Evolutionary conservation across 2,888 invertebrate species (phyloP).

Genomic region (Acanthoscelides obtectus): DNA sequence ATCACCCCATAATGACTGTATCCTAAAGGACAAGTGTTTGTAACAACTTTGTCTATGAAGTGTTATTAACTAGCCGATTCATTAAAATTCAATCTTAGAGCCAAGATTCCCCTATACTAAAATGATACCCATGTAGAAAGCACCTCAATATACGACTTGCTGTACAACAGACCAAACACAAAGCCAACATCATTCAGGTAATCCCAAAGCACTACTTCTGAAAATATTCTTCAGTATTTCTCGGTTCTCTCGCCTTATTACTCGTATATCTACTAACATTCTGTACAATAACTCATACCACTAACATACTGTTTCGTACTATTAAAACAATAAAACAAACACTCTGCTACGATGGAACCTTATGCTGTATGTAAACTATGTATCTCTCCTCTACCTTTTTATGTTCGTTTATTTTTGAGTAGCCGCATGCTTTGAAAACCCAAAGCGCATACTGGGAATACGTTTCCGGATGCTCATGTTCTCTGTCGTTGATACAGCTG

Average conservation of each 20-base stretch:
- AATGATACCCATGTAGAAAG: no score
- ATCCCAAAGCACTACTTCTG: not conserved
- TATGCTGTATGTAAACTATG: constrained; percentile 7
- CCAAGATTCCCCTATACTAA: no score
- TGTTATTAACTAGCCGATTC: no score
- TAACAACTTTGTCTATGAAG: no score
- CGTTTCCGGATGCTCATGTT: constrained; percentile 17
- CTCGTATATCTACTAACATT: constrained; percentile 28
- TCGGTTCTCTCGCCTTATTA: not conserved
- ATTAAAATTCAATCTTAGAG: no score
- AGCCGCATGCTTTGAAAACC: constrained; percentile 10
- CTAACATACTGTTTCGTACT: not conserved
- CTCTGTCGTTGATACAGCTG: constrained; percentile 2
- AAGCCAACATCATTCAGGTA: no score
- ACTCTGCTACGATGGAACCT: not conserved
- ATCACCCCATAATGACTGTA: no score
- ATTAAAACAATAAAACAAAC: not conserved
- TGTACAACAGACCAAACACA: no score
- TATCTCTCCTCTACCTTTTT: not conserved
- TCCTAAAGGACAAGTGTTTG: no score
- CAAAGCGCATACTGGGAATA: constrained; percentile 18
- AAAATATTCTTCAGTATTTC: not conserved
- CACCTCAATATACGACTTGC: no score
- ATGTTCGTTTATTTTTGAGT: not conserved
- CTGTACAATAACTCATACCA: constrained; percentile 23